These are phyloP conservation scores for Agrochola litura DNA, from an alignment of 2,888 invertebrate species.

Conservation along the genomic window DNA sequence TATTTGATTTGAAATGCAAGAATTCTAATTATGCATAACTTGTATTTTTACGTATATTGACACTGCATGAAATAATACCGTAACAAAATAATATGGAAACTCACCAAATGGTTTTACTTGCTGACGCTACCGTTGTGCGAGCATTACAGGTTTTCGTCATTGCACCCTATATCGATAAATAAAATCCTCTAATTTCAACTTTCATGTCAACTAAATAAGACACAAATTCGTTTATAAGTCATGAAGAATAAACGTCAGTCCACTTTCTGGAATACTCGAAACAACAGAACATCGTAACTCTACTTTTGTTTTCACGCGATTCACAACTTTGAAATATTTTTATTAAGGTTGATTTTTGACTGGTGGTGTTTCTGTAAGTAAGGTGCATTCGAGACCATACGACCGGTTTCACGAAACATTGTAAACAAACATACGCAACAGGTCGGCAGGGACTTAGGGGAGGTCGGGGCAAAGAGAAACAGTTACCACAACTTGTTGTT, in stretches of 20 bases:
- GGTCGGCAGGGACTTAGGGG: constrained; percentile 69
- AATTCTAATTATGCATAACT: neutral
- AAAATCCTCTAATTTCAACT: constrained; percentile 22
- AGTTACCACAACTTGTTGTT: constrained; percentile 20
- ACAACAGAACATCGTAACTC: constrained; percentile 25
- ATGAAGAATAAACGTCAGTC: constrained; percentile 33
- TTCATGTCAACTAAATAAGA: neutral
- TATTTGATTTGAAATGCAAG: neutral
- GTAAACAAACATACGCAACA: constrained; percentile 84
- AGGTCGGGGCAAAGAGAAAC: constrained; percentile 58
- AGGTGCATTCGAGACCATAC: constrained; percentile 74
- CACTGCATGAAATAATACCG: constrained; percentile 15
- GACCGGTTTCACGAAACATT: constrained; percentile 73
- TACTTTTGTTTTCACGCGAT: neutral
- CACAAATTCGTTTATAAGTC: constrained; percentile 28
- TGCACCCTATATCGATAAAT: constrained; percentile 50
- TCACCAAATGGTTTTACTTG: constrained; percentile 60
- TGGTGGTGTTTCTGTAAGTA: constrained; percentile 9
- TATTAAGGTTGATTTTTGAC: neutral
- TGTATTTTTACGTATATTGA: neutral
- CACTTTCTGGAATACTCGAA: constrained; percentile 49
- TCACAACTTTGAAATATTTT: accelerated
- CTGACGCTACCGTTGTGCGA: constrained; percentile 65
- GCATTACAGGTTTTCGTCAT: constrained; percentile 60
- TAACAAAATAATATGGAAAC: constrained; percentile 37